A percentile compares a stretch with the other conserved stretches of the same genome.
Conservation (phyloP, 2,113 vertebrate genomes). For the Vulpes lagopus region DNA sequence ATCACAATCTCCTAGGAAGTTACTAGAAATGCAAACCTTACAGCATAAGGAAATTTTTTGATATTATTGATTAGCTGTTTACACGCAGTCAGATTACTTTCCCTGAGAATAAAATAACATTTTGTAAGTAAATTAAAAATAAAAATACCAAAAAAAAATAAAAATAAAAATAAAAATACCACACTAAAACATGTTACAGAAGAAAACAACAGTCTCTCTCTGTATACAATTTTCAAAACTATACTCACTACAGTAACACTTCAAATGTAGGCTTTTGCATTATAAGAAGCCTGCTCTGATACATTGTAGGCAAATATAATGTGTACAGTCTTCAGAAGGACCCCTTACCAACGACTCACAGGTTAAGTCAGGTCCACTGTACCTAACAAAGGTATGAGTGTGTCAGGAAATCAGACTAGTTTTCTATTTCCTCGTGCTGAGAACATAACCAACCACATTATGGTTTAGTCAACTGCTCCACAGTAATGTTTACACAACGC, state of each 20-base stretch:
- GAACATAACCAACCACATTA: constrained; percentile 46
- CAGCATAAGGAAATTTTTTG: not conserved
- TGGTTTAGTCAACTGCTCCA: constrained; percentile 40
- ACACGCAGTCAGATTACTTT: not conserved
- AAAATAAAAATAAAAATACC: not conserved
- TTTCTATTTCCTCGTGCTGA: constrained; percentile 53
- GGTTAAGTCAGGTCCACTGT: not conserved
- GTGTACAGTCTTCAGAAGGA: not conserved
- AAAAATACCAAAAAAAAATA: not conserved
- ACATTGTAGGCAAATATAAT: not conserved
- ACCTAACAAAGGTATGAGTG: not conserved
- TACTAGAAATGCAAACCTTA: not conserved
- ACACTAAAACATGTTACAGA: not conserved
- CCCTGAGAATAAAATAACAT: constrained; percentile 25
- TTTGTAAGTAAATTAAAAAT: not conserved
- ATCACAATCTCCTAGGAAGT: not conserved
- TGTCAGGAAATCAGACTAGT: constrained; percentile 24
- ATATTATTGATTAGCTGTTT: not conserved
- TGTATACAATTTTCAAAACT: not conserved
- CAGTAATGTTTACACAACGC: constrained; percentile 65
- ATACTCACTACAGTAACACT: not conserved
- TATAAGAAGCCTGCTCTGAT: not conserved
- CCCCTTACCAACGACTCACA: not conserved
- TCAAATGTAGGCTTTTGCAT: not conserved
- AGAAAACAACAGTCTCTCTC: constrained; percentile 14